Conservation (phyloP, 2,888 invertebrate genomes). For the Phengaris arion region DNA sequence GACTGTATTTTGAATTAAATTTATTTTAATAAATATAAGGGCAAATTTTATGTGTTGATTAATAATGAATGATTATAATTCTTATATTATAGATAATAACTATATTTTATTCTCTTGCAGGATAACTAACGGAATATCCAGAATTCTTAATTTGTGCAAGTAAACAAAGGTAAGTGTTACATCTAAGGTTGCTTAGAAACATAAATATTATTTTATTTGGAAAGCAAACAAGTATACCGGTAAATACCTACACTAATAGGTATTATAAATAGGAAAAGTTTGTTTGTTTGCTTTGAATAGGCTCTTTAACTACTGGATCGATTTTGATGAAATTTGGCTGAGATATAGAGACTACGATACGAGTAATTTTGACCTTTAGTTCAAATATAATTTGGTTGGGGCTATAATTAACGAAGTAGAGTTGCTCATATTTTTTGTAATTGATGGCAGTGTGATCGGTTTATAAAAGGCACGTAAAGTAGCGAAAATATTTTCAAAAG, state of each 20-base stretch:
- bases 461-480: background rate
- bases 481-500: conserved; percentile 22
- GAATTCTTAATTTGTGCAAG: background rate
- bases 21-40: background rate
- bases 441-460: conserved; percentile 18
- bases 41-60: background rate
- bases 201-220: background rate
- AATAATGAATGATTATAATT: background rate
- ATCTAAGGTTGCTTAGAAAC: background rate
- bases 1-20: background rate
- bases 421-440: conserved; percentile 12
- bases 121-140: background rate
- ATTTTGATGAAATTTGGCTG: too few species aligned
- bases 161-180: background rate
- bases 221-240: too few species aligned
- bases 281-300: too few species aligned
- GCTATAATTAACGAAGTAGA: conserved; percentile 1
- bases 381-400: background rate
- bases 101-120: background rate
- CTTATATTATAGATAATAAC: background rate
- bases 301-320: too few species aligned
- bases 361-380: too few species aligned
- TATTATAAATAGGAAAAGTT: too few species aligned
- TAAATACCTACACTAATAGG: too few species aligned
- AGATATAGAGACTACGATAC: too few species aligned